Base-by-base conservation (phyloP, 2,797 vertebrate species). In the Phaenicophaeus curvirostris region DNA sequence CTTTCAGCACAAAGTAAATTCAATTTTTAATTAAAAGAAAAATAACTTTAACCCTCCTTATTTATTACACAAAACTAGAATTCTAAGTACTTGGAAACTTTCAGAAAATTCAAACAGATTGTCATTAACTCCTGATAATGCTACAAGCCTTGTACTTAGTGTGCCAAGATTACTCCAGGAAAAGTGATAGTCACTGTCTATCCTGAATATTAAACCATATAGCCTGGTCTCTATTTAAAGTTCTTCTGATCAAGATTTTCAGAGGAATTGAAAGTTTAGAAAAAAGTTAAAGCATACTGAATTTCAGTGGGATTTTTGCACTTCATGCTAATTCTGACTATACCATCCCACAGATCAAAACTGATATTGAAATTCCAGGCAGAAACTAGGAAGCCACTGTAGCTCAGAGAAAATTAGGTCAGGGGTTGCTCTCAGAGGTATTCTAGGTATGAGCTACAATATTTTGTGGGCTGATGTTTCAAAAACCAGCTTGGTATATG, bases 1-100 rank as follows among this genome's bases (percentile, higher is more conserved):
- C 44, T 75, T 39, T 59, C 78, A 93, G 89, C 59, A 95, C 41
- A 93, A 97, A 96, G 93, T 96, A 94, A 96, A 95, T 90, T 92
- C 23, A 94, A 69, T 85, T 96, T 95, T 95, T 96, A 94, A 90
- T 88, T 71, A 90, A 93, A 95, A 69, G 68, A 94, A 76, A 95
- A 95, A 90, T 85, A 65, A 84, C 77, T 59, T 95, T 90, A 76
- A 81, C 24, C 35, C 15, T 74, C 11, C 58, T 94, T 96, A 95
- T 93, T 95, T 91, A 80, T 73, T 84, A 61, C 35, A 59, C 67
- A 67, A 51, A 92, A 55, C 37, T n/a, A 87, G 75, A 95, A 84
- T 89, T 89, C 20, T 61, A 92, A 95, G 41, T 87, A 82, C n/a
- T 66, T 75, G 71, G 13, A 51, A 78, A 62, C 82, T 92, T 95